phyloP scores from a whole-genome alignment of 1,140 invertebrate genomes.

The Diorhabda elongata region DNA sequence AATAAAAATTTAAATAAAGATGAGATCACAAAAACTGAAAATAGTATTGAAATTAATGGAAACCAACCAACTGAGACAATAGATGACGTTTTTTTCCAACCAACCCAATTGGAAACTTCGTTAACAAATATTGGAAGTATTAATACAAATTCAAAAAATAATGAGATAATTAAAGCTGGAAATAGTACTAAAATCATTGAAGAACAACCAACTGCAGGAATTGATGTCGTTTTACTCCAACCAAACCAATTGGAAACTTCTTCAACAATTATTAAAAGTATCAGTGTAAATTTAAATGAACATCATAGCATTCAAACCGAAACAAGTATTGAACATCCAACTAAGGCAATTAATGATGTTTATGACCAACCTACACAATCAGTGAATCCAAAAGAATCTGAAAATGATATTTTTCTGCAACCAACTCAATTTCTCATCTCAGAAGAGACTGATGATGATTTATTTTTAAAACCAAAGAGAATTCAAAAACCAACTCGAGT shows the following conservation, averaged over 20 bases:
- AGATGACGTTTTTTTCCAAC: slow-evolving; percentile 6
- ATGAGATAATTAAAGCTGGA: slow-evolving; percentile 25
- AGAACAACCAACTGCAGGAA: not conserved
- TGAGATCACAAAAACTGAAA: not conserved
- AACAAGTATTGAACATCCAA: too few species aligned
- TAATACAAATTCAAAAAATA: slow-evolving; percentile 18
- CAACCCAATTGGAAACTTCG: slow-evolving; percentile 1
- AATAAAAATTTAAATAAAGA: not conserved
- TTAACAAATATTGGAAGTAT: not conserved
- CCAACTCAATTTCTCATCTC: slow-evolving; percentile 5
- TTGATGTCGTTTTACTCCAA: not conserved
- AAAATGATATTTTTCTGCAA: not conserved
- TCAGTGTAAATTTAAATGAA: too few species aligned
- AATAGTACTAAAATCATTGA: slow-evolving; percentile 19
- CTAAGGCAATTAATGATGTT: too few species aligned
- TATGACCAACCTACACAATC: not conserved
- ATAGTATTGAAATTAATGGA: slow-evolving; percentile 14
- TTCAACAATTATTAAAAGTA: not conserved
- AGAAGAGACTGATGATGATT: slow-evolving; percentile 11
- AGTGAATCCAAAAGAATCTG: slow-evolving; percentile 5
- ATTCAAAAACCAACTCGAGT: too few species aligned
- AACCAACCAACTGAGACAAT: slow-evolving; percentile 30
- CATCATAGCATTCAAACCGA: too few species aligned
- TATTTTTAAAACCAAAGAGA: too few species aligned
- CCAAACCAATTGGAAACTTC: not conserved